These are phyloP conservation scores for Drosophila merina DNA, from an alignment of 2,888 invertebrate species.

Conservation along the genomic window DNA sequence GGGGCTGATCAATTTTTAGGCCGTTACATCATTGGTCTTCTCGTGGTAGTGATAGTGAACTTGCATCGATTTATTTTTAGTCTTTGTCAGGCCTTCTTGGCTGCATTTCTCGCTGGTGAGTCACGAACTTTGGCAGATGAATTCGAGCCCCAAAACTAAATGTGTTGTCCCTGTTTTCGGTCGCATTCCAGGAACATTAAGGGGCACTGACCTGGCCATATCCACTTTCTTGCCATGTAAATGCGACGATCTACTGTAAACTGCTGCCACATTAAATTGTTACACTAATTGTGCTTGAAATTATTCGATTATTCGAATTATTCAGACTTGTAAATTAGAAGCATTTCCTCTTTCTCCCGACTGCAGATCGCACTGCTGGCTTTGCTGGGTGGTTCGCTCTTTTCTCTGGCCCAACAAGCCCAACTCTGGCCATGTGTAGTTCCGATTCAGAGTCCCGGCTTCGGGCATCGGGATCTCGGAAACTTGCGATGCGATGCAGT, in stretches of 20 bases:
- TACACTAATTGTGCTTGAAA: background rate
- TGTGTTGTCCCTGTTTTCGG: conserved; percentile 19
- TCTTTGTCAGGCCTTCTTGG: conserved; percentile 22
- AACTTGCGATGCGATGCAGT: conserved; percentile 56
- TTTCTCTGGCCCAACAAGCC: conserved; percentile 26
- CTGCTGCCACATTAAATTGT: too few relatives aligned
- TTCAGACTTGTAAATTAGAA: background rate
- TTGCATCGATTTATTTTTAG: conserved; percentile 44
- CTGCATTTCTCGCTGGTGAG: conserved; percentile 33
- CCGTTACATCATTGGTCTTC: conserved; percentile 50
- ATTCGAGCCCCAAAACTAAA: conserved; percentile 4
- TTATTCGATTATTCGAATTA: background rate
- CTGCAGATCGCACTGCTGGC: background rate
- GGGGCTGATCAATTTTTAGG: conserved; percentile 50
- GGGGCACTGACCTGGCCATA: background rate
- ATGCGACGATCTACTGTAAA: too few relatives aligned
- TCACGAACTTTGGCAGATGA: conserved; percentile 40
- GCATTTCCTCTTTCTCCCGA: conserved; percentile 1
- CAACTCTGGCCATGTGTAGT: conserved; percentile 29
- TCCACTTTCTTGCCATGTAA: background rate
- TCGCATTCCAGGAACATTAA: conserved; percentile 13
- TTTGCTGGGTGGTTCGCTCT: conserved; percentile 4
- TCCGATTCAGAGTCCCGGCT: conserved; percentile 40
- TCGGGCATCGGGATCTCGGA: conserved; percentile 34
- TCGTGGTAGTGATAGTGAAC: conserved; percentile 10